Conservation (phyloP, 2,113 vertebrate species). For the Corythornis madagascariensis region DNA sequence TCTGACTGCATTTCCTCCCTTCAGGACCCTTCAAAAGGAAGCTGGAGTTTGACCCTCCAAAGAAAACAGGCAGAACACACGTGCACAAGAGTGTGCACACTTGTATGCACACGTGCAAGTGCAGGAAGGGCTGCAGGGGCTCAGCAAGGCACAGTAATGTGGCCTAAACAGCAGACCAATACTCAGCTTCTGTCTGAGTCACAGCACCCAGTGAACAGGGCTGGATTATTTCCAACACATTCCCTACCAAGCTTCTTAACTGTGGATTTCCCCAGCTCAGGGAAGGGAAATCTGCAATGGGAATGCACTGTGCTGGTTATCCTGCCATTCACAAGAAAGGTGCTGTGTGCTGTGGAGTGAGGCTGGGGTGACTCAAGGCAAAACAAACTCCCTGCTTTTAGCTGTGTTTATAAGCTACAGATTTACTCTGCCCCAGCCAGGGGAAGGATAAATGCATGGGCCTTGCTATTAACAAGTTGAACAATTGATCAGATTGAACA, state of each 20-base stretch:
- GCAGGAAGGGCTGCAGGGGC: rapidly evolving
- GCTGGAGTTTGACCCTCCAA: background rate
- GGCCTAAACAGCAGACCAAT: constrained; percentile 4
- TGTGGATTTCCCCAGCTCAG: background rate
- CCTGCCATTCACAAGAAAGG: background rate
- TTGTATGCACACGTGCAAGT: background rate
- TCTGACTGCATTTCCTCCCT: background rate
- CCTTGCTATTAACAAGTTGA: background rate
- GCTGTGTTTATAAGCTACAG: background rate
- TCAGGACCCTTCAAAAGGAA: background rate
- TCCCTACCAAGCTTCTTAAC: background rate
- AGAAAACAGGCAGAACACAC: background rate
- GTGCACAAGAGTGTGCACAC: background rate
- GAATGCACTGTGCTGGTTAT: background rate
- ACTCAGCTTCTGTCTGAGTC: constrained; percentile 21
- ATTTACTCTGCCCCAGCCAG: background rate
- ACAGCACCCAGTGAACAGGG: constrained; percentile 11
- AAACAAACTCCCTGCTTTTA: background rate
- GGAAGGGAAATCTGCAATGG: background rate
- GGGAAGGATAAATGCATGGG: background rate
- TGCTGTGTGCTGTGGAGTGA: background rate
- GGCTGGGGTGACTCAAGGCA: background rate
- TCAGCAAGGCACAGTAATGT: background rate
- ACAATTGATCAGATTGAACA: too few relatives aligned
- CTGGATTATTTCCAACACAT: background rate